phyloP scores from a whole-genome alignment of 2,888 invertebrate species.

The Noctua pronuba region DNA sequence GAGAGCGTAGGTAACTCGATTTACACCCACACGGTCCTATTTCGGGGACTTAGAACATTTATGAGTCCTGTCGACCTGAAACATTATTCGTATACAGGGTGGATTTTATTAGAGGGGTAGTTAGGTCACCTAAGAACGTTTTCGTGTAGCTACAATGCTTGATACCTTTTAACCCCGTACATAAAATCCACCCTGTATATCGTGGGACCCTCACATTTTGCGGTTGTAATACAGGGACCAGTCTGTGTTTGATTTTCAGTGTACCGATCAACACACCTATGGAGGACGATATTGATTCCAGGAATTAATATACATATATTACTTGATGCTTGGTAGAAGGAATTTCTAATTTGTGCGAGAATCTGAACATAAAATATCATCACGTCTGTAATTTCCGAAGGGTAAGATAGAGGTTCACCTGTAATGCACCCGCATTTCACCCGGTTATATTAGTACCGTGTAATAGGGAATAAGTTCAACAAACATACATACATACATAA shows the following conservation, averaged over 20 bases:
- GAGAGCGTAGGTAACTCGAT: conserved; percentile 26
- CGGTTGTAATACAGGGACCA: conserved; percentile 21
- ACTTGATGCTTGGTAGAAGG: not conserved
- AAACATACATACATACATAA: too few species aligned
- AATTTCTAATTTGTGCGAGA: conserved; percentile 24
- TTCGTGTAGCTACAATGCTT: not conserved
- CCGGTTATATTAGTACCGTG: too few species aligned
- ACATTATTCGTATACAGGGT: not conserved
- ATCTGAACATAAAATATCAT: too few species aligned
- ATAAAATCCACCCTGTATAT: not conserved
- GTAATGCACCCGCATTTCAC: too few species aligned
- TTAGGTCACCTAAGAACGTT: not conserved
- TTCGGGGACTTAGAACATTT: conserved; percentile 1
- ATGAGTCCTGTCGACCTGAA: not conserved
- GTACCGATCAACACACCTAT: not conserved
- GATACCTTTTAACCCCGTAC: not conserved
- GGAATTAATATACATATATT: conserved; percentile 3
- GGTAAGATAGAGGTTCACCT: too few species aligned
- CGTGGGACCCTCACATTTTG: conserved; percentile 23
- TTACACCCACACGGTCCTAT: conserved; percentile 9
- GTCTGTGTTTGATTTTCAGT: conserved; percentile 8
- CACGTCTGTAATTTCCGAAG: too few species aligned
- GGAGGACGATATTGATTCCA: conserved; percentile 14
- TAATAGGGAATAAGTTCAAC: too few species aligned
- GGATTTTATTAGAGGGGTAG: not conserved